Conservation (phyloP, 2,113 vertebrate genomes). For the Bubalus kerabau region DNA sequence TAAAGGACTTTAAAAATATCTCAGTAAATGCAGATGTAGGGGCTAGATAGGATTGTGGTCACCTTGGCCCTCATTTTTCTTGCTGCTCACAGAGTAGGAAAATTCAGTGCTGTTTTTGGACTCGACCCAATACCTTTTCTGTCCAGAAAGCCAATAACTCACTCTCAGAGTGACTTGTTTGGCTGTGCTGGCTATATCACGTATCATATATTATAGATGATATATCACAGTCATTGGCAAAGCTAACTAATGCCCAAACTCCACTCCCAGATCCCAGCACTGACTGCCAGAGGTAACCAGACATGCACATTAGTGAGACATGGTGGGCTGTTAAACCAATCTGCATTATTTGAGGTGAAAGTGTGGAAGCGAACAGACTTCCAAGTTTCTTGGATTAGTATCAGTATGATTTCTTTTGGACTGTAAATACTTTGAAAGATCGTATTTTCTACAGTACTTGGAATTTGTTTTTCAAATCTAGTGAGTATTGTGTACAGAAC, state of each 20-base stretch:
- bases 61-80: conserved; percentile 72
- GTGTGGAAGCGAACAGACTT: conserved; percentile 45
- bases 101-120: conserved; percentile 76
- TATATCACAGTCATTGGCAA: conserved; percentile 71
- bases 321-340: conserved; percentile 60
- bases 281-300: conserved; percentile 55
- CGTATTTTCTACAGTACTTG: conserved; percentile 54
- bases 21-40: conserved; percentile 68
- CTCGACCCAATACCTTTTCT: conserved; percentile 69
- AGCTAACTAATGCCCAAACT: conserved; percentile 56
- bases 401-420: conserved; percentile 63
- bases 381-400: conserved; percentile 61
- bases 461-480: conserved; percentile 59
- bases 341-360: conserved; percentile 55
- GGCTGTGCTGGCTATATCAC: conserved; percentile 66
- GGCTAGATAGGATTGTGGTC: conserved; percentile 75
- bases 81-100: conserved; percentile 70
- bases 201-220: conserved; percentile 72
- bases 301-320: conserved; percentile 37
- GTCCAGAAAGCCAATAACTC: conserved; percentile 72
- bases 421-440: conserved; percentile 53
- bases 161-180: conserved; percentile 68
- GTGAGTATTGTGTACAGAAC: conserved; percentile 41
- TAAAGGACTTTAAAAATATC: conserved; percentile 62
- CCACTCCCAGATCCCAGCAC: conserved; percentile 30